Evolutionary conservation across 2,888 invertebrate species (phyloP).

Genomic region (Branchellion lobata): DNA sequence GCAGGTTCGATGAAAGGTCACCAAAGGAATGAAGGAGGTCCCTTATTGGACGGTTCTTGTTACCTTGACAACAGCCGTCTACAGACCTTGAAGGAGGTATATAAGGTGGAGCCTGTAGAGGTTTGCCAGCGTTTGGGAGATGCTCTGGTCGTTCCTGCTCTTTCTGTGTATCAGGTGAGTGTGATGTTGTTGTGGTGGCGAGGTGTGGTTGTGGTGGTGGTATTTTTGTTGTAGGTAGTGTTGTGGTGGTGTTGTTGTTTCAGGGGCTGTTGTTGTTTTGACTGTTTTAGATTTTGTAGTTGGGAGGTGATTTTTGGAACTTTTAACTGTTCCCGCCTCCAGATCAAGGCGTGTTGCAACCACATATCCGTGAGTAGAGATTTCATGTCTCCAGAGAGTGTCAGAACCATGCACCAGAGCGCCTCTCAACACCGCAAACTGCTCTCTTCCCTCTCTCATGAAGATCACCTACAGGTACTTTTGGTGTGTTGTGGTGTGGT

Average conservation of each 20-base stretch:
- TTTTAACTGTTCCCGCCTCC: background rate
- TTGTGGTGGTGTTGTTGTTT: no score
- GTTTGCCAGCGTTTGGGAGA: conserved; percentile 12
- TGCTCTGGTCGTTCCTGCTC: conserved; percentile 16
- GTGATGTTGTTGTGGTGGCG: background rate
- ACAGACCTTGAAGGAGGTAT: background rate
- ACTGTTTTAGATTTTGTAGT: no score
- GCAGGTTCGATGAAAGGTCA: no score
- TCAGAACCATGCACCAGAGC: background rate
- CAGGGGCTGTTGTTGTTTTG: no score
- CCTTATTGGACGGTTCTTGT: conserved; percentile 12
- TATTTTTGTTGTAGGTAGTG: no score
- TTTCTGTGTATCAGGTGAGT: conserved; percentile 26
- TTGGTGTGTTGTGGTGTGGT: background rate
- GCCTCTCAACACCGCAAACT: background rate
- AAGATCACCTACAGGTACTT: background rate
- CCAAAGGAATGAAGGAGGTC: no score
- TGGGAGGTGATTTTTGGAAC: no score
- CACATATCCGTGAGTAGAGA: conserved; percentile 16
- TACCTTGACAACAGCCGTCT: background rate
- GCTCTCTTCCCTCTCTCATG: background rate
- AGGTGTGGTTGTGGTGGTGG: no score
- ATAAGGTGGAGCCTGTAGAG: conserved; percentile 18
- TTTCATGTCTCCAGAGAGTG: conserved; percentile 15
- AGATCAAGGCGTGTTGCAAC: conserved; percentile 9